These are phyloP conservation scores for Gobius niger DNA, from an alignment of 2,113 vertebrate genomes.

Conservation along the genomic window DNA sequence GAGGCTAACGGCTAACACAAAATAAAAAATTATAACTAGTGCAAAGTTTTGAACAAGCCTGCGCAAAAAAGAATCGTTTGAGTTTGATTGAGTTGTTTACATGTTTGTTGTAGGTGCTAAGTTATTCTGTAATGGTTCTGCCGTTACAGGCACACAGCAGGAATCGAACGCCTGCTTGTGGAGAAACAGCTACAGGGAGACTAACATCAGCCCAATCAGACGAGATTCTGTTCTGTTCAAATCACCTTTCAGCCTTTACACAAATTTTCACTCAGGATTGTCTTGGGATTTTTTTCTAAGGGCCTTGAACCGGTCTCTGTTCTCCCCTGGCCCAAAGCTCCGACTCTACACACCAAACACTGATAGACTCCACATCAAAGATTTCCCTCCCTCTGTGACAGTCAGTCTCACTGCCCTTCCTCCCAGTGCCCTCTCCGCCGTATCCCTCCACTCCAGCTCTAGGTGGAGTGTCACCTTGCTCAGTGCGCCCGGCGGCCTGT, in stretches of 20 bases:
- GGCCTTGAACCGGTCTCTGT: slow-evolving; percentile 21
- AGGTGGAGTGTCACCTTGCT: slow-evolving; percentile 64
- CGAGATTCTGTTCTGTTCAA: not conserved
- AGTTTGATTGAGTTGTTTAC: too few species aligned
- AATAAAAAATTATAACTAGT: too few species aligned
- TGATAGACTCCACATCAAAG: slow-evolving; percentile 63
- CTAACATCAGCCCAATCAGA: not conserved
- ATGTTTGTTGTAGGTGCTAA: not conserved
- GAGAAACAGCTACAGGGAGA: not conserved
- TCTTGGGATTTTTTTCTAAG: slow-evolving; percentile 9
- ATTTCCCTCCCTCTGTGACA: slow-evolving; percentile 53
- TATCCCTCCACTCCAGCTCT: slow-evolving; percentile 37
- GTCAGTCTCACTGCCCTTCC: slow-evolving; percentile 24
- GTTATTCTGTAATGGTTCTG: not conserved
- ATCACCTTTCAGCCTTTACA: too few species aligned
- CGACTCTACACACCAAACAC: slow-evolving; percentile 45
- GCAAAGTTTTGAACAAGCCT: too few species aligned
- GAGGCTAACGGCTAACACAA: too few species aligned
- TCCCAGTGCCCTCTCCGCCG: slow-evolving; percentile 8
- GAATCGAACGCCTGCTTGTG: not conserved
- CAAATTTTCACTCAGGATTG: slow-evolving; percentile 11
- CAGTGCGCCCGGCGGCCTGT: slow-evolving; percentile 46
- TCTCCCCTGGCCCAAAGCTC: slow-evolving; percentile 27
- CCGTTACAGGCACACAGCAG: not conserved
- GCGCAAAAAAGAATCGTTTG: too few species aligned